A percentile compares a stretch with the other conserved stretches of the same genome.
phyloP scores from a whole-genome alignment of 2,113 vertebrate species.

The Pollachius pollachius region DNA sequence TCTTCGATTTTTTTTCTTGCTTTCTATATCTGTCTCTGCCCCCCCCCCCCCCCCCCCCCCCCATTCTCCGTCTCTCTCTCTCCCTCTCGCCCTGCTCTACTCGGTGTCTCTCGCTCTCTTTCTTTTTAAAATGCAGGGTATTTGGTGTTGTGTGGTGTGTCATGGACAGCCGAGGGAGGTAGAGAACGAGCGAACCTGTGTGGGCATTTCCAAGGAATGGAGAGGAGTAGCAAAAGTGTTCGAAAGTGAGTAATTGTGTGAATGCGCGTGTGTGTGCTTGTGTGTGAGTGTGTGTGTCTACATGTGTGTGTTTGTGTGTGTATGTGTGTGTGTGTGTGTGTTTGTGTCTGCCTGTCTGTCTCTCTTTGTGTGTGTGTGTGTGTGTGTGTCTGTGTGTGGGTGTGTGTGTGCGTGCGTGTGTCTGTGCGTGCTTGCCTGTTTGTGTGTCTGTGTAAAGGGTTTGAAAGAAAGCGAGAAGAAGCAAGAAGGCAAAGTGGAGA shows the following conservation, averaged over 20 bases:
- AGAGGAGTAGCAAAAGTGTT: background rate
- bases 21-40: constrained; percentile 3
- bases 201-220: constrained; percentile 36
- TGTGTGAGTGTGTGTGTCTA: background rate
- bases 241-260: background rate
- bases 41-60: no score
- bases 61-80: background rate
- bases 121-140: constrained; percentile 21
- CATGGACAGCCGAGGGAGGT: constrained; percentile 25
- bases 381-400: no score
- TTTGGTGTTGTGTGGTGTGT: constrained; percentile 23
- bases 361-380: background rate
- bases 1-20: background rate
- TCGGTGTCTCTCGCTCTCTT: constrained; percentile 15
- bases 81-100: background rate
- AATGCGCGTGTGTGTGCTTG: background rate
- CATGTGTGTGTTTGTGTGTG: background rate
- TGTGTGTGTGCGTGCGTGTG: no score
- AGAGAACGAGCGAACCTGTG: constrained; percentile 10
- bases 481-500: no score
- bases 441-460: no score
- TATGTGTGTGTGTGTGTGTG: background rate
- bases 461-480: no score
- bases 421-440: no score
- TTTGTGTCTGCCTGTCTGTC: background rate